Evolutionary conservation across 2,797 vertebrate genomes (phyloP).

Genomic region (Acipenser oxyrinchus): DNA sequence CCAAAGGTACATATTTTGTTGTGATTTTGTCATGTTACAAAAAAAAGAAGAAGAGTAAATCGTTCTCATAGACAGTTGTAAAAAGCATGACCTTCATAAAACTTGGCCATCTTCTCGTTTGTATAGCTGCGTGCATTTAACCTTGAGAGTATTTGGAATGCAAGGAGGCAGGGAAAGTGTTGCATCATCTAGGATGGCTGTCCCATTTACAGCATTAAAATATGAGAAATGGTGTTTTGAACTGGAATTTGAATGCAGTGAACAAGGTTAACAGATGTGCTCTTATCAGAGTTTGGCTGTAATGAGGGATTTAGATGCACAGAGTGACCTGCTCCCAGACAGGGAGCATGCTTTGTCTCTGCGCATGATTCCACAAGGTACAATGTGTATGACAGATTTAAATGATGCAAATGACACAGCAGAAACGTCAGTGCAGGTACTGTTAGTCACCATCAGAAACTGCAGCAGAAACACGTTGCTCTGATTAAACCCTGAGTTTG

Average conservation of each 20-base stretch:
- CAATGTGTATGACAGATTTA: slow-evolving; percentile 8
- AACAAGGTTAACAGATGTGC: background rate
- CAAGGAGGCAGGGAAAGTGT: too few relatives aligned
- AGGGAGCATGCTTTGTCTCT: background rate
- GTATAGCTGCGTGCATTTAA: too few relatives aligned
- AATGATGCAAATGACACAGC: slow-evolving; percentile 4
- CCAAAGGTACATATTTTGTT: too few relatives aligned
- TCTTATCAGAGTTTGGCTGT: background rate
- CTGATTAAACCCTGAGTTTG: background rate
- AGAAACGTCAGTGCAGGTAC: slow-evolving; percentile 5
- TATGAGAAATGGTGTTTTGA: background rate
- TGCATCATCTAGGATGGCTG: too few relatives aligned
- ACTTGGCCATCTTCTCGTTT: too few relatives aligned
- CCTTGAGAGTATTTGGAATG: too few relatives aligned
- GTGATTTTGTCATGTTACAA: too few relatives aligned
- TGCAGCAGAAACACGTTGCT: background rate
- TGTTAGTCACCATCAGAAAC: slow-evolving; percentile 1
- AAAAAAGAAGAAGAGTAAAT: too few relatives aligned
- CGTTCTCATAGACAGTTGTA: too few relatives aligned
- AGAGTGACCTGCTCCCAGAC: background rate
- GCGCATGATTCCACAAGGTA: background rate
- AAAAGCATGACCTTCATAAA: too few relatives aligned
- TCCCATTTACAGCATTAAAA: too few relatives aligned
- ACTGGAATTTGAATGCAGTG: background rate
- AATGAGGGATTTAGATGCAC: slow-evolving; percentile 3